Percentiles rank a stretch among this genome's conserved stretches.
phyloP scores from a whole-genome alignment of 1,140 invertebrate species.

The Spodoptera frugiperda region DNA sequence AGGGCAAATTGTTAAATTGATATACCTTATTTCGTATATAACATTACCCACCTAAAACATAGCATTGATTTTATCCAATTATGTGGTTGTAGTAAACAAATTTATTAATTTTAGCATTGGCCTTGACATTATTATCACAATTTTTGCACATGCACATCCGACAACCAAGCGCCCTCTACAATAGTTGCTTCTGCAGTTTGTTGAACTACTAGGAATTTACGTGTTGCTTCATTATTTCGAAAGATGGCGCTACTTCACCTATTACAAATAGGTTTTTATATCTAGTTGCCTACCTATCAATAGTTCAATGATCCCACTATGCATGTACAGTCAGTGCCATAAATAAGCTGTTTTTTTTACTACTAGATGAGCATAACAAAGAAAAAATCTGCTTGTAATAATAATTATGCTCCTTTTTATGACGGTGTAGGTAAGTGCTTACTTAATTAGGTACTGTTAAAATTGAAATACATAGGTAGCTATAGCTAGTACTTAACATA shows the following conservation, averaged over 20 bases:
- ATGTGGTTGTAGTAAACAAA: conserved; percentile 28
- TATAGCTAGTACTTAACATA: too few species aligned
- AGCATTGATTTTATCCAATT: conserved; percentile 5
- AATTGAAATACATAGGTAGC: too few species aligned
- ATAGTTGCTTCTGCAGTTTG: conserved; percentile 42
- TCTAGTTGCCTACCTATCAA: conserved; percentile 48
- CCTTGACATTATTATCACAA: conserved; percentile 82
- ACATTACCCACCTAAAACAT: not conserved
- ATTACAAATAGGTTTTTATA: conserved; percentile 60
- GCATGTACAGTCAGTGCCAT: conserved; percentile 41
- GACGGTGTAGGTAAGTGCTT: not conserved
- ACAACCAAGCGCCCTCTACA: conserved; percentile 71
- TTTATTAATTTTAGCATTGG: conserved; percentile 66
- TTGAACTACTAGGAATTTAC: conserved; percentile 31
- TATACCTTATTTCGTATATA: not conserved
- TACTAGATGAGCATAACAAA: conserved; percentile 29
- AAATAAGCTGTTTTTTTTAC: conserved; percentile 34
- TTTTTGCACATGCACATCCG: conserved; percentile 73
- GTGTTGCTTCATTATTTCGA: conserved; percentile 47
- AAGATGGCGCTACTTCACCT: conserved; percentile 64
- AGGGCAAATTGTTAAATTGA: conserved; percentile 16
- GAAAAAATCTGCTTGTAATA: conserved; percentile 12
- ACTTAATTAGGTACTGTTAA: not conserved
- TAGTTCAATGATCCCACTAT: conserved; percentile 59
- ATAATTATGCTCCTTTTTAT: conserved; percentile 1